Evolutionary conservation across 1,140 invertebrate genomes (phyloP).

Genomic region (Anthonomus grandis): DNA sequence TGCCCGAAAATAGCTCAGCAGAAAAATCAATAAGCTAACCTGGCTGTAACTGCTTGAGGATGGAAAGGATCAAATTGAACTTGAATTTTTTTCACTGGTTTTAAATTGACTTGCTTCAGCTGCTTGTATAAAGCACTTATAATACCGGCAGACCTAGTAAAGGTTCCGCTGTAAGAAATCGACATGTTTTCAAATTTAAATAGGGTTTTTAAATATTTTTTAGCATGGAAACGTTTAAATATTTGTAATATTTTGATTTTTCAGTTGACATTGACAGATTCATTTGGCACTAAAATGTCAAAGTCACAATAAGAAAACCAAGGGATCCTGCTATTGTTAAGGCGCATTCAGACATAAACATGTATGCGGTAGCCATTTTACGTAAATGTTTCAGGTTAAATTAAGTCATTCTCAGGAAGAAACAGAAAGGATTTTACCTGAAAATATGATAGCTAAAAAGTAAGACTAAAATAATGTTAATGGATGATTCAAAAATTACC

Average conservation of each 20-base stretch:
- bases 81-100: constrained; percentile 72
- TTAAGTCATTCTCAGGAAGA: too few relatives aligned
- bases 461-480: too few relatives aligned
- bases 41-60: constrained; percentile 61
- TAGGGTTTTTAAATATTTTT: not conserved
- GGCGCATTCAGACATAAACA: not conserved
- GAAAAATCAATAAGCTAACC: constrained; percentile 54
- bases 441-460: too few relatives aligned
- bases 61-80: constrained; percentile 83
- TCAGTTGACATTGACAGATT: not conserved
- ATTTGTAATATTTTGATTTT: not conserved
- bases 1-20: constrained; percentile 37
- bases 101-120: constrained; percentile 66
- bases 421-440: too few relatives aligned
- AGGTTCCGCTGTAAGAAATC: constrained; percentile 63
- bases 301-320: not conserved
- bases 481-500: too few relatives aligned
- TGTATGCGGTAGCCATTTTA: too few relatives aligned
- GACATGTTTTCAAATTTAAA: constrained; percentile 55
- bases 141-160: constrained; percentile 59
- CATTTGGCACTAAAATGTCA: too few relatives aligned
- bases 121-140: constrained; percentile 67
- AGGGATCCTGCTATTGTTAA: not conserved
- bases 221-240: not conserved
- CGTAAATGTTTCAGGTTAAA: too few relatives aligned